Base-by-base conservation (phyloP, 2,113 vertebrate species). In the Antennarius striatus region DNA sequence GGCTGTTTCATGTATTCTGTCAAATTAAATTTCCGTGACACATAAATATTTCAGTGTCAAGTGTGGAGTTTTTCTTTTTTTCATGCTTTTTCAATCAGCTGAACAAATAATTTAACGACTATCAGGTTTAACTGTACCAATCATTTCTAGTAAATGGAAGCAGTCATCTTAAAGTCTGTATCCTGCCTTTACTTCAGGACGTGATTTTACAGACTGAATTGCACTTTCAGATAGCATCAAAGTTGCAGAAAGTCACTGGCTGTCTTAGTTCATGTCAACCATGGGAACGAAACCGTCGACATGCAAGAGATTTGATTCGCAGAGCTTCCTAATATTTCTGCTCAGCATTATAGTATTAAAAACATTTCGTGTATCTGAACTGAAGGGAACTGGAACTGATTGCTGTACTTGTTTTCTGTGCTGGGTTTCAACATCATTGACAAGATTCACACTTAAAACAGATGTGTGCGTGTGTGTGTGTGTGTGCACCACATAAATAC, bases 91-190 rank as follows among this genome's bases (percentile, higher is more conserved):
- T 5, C 32, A 36, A 36, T 1, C 32, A 36, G 32, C 32, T 36
- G 32, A 36, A 36, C 32, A 36, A 42, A 3, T 63, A 59, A 46
- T 47, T 48, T 43, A 14, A 43, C 16, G 45, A 59, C 30, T 11
- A 39, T 75, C 56, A 30, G 39, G 17, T 28, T 51, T 13, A 51
- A 78, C 58, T 78, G 48, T 52, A 67, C 49, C 22, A 56, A 22
- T 62, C 57, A 66, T 30, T 28, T 78, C 47, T 55, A 69, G 32
- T 85, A 73, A 85, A 85, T 62, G 15, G 9, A 40, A 63, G 4
- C 29, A 59, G 43, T 65, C n/a, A 10, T 56, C 43, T 39, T 39
- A 14, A 39, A 55, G 65, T 57, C 32, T 56, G 40, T 15, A 9
- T 63, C 13, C 36, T 71, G 32, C 63, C 32, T 29, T 65, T 58